These are phyloP conservation scores for Baronia brevicornis DNA, from an alignment of 2,888 invertebrate genomes.

Conservation along the genomic window DNA sequence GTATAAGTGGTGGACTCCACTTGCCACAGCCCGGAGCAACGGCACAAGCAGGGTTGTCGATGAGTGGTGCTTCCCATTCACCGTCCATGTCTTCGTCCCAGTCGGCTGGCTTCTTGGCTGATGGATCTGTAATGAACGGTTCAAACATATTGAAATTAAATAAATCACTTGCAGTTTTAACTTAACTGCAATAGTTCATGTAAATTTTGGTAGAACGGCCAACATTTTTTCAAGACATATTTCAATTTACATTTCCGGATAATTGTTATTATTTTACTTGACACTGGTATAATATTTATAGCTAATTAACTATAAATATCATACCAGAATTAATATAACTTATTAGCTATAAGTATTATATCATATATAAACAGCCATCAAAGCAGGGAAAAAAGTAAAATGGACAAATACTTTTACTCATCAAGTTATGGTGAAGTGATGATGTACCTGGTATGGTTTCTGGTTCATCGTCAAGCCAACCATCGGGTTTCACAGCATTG, in stretches of 20 bases:
- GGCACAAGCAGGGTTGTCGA: conserved; percentile 91
- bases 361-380: no score
- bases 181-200: no score
- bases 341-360: no score
- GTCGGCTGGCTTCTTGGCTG: conserved; percentile 91
- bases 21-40: conserved; percentile 90
- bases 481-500: conserved; percentile 88
- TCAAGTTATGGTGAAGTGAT: neutral
- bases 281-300: no score
- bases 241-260: no score
- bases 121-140: conserved; percentile 77
- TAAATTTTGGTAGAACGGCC: no score
- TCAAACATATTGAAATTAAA: neutral
- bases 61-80: conserved; percentile 96
- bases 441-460: conserved; percentile 81
- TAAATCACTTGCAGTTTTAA: neutral
- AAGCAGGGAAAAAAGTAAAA: no score
- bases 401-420: no score
- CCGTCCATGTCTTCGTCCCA: conserved; percentile 99
- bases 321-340: no score
- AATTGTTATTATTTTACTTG: no score
- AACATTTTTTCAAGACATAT: no score
- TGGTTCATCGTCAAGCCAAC: conserved; percentile 95
- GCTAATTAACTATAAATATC: no score
- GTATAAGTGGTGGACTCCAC: conserved; percentile 89